Evolutionary conservation across 2,888 invertebrate species (phyloP), one percentile per base, ranked within the genome.

Genomic region (Steinernema hermaphroditum): DNA sequence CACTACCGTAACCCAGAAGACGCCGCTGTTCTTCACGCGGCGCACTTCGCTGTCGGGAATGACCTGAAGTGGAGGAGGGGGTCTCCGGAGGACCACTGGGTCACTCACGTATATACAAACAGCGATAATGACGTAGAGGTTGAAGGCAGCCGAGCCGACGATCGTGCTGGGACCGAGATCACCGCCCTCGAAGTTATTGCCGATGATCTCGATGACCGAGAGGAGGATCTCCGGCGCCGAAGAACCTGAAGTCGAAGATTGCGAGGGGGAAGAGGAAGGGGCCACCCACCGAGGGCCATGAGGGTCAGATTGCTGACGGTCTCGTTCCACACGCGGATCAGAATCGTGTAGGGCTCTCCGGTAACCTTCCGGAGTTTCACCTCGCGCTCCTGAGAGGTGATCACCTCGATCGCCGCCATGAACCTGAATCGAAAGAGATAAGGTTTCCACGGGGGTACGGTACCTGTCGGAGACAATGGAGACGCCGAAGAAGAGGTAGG

Each of bases 361-460:
- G 72, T 78, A 12, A 69, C 76, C 79, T 93, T 92, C 85, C 93
- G 92, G 76, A 97, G 92, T 83, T 92, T 91, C 83, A 98, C 92
- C 88, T 95, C 94, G 84, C 93, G 93, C 87, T 98, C 97, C 87
- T 96, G 92, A 0, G 96, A 96, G 69, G 98, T 98, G 88, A 98
- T 98, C 81, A 95, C 95, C 90, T 98, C 97, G 87, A 98, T 98
- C 83, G 97, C 93, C 29, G 95, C 95, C 98, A 98, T 98, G 89
- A 98, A 98, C 34, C 83, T 82, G 74, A 69, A 77, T 62, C 32
- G 69, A 37, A 0, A 57, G 19, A 12, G 12, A 37, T 37, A 37
- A 4, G 12, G 6, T 37, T 37, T 8, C 4, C 37, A 37, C 37
- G 12, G 37, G 37, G 12, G 37, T 37, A 37, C 37, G 37, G 12